phyloP scores from a whole-genome alignment of 2,888 invertebrate species.

The Hedya salicella region DNA sequence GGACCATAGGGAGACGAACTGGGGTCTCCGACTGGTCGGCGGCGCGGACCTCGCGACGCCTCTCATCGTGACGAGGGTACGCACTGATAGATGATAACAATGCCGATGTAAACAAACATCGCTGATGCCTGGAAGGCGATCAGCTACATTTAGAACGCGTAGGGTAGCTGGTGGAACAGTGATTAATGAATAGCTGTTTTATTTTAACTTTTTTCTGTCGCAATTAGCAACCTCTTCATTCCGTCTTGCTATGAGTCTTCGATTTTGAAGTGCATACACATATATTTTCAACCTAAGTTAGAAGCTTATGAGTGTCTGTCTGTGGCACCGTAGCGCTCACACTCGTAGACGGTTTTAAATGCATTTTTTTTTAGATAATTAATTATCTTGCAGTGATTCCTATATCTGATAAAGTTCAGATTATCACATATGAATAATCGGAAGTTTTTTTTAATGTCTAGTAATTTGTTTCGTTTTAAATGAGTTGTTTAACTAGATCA shows the following conservation, averaged over 20 bases:
- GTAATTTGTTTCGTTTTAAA: background rate
- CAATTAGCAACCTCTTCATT: background rate
- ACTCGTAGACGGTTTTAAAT: too few relatives aligned
- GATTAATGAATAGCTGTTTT: constrained; percentile 8
- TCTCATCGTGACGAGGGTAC: constrained; percentile 94
- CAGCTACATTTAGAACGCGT: constrained; percentile 22
- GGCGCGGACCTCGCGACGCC: constrained; percentile 94
- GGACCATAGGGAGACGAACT: constrained; percentile 88
- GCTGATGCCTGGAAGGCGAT: constrained; percentile 21
- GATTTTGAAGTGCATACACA: background rate
- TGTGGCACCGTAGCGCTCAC: too few relatives aligned
- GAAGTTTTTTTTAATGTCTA: background rate
- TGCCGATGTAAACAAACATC: constrained; percentile 73
- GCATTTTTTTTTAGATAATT: too few relatives aligned
- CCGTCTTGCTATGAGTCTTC: too few relatives aligned
- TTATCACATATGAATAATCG: too few relatives aligned
- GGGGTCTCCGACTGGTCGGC: constrained; percentile 95
- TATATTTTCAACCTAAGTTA: too few relatives aligned
- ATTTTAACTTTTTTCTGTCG: background rate
- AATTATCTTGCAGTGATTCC: too few relatives aligned
- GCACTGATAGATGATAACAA: constrained; percentile 49
- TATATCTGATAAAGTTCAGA: too few relatives aligned
- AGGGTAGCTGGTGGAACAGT: constrained; percentile 21
- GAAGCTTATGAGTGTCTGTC: too few relatives aligned
- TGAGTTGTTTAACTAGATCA: constrained; percentile 52